Evolutionary conservation across 2,888 invertebrate species (phyloP).

Genomic region (Latrodectus hesperus): DNA sequence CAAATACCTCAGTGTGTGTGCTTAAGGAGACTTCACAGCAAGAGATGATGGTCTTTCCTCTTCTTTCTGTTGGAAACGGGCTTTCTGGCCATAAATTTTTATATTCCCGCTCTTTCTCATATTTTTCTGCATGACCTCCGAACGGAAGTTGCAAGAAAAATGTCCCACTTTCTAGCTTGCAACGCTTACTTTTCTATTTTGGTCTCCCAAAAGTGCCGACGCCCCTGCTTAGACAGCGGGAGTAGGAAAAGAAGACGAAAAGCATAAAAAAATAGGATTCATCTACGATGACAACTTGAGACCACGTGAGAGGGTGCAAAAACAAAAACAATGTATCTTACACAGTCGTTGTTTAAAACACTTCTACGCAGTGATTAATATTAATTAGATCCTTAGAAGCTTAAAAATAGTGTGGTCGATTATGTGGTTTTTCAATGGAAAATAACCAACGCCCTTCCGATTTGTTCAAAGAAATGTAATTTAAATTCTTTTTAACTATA

Average conservation of each 20-base stretch:
- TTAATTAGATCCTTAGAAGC: background rate
- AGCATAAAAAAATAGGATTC: slow-evolving; percentile 12
- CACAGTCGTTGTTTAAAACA: background rate
- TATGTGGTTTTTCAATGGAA: background rate
- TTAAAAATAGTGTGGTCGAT: background rate
- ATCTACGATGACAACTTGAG: slow-evolving; percentile 55
- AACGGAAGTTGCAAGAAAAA: slow-evolving; percentile 46
- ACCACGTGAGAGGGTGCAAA: slow-evolving; percentile 50
- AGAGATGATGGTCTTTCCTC: slow-evolving; percentile 1
- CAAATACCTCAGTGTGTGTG: background rate
- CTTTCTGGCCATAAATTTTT: slow-evolving; percentile 49
- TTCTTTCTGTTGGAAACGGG: slow-evolving; percentile 22
- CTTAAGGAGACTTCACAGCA: background rate
- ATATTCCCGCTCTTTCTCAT: slow-evolving; percentile 29
- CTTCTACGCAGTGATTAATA: background rate
- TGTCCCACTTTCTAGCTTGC: slow-evolving; percentile 58
- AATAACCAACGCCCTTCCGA: background rate
- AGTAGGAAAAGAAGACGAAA: slow-evolving; percentile 2
- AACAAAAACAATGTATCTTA: slow-evolving; percentile 46
- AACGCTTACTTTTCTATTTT: slow-evolving; percentile 49
- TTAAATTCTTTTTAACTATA: no score
- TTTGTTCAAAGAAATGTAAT: background rate
- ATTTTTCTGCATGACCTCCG: slow-evolving; percentile 23
- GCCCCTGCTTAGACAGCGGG: slow-evolving; percentile 46
- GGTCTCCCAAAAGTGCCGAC: slow-evolving; percentile 56